Conservation (phyloP, 2,797 vertebrate species). For the Acrocephalus scirpaceus region DNA sequence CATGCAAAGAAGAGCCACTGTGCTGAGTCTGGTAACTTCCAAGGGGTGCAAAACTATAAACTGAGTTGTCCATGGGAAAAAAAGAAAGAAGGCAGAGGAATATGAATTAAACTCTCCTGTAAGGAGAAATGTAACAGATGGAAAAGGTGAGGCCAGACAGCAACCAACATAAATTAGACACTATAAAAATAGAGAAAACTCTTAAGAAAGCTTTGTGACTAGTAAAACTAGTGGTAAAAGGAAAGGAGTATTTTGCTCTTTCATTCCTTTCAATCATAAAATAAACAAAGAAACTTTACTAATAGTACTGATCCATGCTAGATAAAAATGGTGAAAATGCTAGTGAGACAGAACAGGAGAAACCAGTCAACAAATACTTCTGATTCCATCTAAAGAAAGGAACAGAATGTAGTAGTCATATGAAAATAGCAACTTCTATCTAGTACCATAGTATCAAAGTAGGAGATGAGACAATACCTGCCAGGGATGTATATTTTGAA, state of each 20-base stretch:
- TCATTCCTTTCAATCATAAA: background rate
- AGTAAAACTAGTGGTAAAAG: background rate
- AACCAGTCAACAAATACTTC: background rate
- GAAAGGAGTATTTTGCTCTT: background rate
- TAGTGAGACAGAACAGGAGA: background rate
- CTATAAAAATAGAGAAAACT: background rate
- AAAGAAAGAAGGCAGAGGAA: background rate
- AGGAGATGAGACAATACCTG: background rate
- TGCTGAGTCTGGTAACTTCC: background rate
- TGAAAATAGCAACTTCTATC: background rate
- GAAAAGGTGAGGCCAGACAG: background rate
- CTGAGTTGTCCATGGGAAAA: background rate
- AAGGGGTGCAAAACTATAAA: background rate
- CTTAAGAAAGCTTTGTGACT: background rate
- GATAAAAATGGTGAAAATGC: background rate
- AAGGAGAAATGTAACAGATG: background rate
- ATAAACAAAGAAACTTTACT: background rate
- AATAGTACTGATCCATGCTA: background rate
- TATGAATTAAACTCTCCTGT: background rate
- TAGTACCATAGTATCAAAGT: constrained; percentile 9
- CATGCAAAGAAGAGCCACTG: background rate
- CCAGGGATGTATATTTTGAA: background rate
- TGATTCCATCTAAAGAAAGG: background rate
- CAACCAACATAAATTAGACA: background rate
- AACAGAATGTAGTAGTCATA: background rate